phyloP scores from a whole-genome alignment of 1,140 invertebrate species.

The Tetranychus urticae region DNA sequence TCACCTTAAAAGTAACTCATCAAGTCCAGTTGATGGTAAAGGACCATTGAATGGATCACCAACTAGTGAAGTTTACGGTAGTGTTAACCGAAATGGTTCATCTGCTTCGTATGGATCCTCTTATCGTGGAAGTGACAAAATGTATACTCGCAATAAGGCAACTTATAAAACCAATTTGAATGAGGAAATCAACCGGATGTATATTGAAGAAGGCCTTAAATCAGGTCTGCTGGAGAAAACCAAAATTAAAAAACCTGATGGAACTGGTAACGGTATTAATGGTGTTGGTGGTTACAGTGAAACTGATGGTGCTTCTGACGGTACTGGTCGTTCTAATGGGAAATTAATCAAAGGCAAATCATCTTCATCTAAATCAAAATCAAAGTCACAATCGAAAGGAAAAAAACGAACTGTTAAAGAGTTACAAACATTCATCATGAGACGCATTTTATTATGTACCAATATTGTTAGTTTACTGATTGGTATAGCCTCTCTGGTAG shows the following conservation, averaged over 20 bases:
- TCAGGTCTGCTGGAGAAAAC: neutral
- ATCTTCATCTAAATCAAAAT: neutral
- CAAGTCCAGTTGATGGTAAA: neutral
- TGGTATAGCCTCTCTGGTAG: neutral
- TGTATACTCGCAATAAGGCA: neutral
- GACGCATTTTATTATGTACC: neutral
- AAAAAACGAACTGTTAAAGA: neutral
- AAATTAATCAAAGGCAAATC: neutral
- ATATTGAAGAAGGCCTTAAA: neutral
- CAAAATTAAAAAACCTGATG: neutral
- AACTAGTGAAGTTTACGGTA: neutral
- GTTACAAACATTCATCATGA: neutral
- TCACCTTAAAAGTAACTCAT: neutral
- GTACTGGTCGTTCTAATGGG: neutral
- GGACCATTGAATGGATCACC: neutral
- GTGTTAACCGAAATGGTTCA: neutral
- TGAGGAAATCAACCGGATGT: neutral
- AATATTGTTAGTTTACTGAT: neutral
- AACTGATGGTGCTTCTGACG: neutral
- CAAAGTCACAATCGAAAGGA: neutral
- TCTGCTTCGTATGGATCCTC: neutral
- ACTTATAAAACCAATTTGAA: neutral
- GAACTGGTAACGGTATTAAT: neutral
- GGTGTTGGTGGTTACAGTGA: neutral
- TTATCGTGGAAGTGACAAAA: neutral